These are phyloP conservation scores for Apotomis betuletana DNA, from an alignment of 2,888 invertebrate species.

Conservation along the genomic window DNA sequence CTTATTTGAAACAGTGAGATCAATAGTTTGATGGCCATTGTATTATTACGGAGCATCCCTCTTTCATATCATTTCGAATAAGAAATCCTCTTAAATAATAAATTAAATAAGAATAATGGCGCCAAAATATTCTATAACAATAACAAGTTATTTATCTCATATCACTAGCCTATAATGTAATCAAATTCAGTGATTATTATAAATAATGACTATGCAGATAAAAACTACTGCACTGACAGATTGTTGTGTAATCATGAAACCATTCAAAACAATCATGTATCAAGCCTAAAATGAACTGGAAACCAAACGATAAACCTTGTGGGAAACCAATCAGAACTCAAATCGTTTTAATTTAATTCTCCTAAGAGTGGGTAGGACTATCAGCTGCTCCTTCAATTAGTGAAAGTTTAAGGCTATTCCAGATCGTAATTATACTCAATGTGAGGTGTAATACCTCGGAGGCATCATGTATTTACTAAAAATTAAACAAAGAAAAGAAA, in stretches of 20 bases:
- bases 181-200: neutral
- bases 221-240: conserved; percentile 3
- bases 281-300: neutral
- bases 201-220: conserved; percentile 33
- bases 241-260: neutral
- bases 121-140: conserved; percentile 1
- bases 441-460: neutral
- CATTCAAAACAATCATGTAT: neutral
- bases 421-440: neutral
- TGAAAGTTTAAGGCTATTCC: conserved; percentile 8
- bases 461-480: neutral
- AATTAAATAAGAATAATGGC: neutral
- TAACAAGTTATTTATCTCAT: neutral
- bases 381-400: conserved; percentile 10
- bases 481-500: conserved; percentile 65
- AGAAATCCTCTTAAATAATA: neutral
- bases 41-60: too few relatives aligned
- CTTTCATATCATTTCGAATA: neutral
- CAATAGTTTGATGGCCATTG: too few relatives aligned
- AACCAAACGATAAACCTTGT: neutral
- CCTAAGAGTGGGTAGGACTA: conserved; percentile 17
- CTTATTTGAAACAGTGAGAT: too few relatives aligned
- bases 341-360: conserved; percentile 15
- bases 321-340: conserved; percentile 2
- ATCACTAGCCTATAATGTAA: neutral